Evolutionary conservation across 2,797 vertebrate species (phyloP), one percentile per base, ranked within the genome.

Genomic region (Enteromius trimaculatus): DNA sequence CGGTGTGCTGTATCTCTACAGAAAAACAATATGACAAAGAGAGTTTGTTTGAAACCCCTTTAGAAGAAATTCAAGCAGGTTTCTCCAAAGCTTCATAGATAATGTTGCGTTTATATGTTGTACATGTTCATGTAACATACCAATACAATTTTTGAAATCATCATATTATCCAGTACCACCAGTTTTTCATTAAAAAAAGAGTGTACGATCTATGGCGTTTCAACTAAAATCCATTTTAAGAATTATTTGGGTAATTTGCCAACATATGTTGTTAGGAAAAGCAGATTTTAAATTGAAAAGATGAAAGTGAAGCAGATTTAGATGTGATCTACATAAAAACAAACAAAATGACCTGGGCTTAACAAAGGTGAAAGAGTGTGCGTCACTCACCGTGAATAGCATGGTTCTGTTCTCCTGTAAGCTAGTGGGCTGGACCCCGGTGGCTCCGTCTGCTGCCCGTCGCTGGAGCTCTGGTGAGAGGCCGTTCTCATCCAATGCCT

Each of bases 381-480:
- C 64, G 23, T 55, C n/a, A 76, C 82, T 69, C 26, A 99, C 98
- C 95, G 92, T 99, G 79, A 99, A 99, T 74, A 99, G 92, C 98
- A 99, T 98, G 44, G 97, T 99, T 90, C 97, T 94, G 94, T 99
- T 99, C 90, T 97, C 97, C 89, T 96, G 96, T 26, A 98, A 96
- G 86, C 97, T 97, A 81, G 97, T 98, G 13, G 98, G 97, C 91
- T 96, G 96, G 13, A 99, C 96, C 34, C 96, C 94, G 34, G 93
- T 90, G 1, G 94, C 94, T 7, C 93, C 95, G 0, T 92, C 90
- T 64, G 94, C 85, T 77, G 92, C 90, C 2, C 94, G 94, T 84
- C 90, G 94, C 86, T 95, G 94, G 31, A 96, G 93, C 89, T 96
- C 96, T 39, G 96, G 94, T 21, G 94, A 96, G 37, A 96, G 92